A percentile compares a stretch with the other conserved stretches of the same genome.
phyloP scores from a whole-genome alignment of 2,888 invertebrate species.

The Lepidonotus clava region DNA sequence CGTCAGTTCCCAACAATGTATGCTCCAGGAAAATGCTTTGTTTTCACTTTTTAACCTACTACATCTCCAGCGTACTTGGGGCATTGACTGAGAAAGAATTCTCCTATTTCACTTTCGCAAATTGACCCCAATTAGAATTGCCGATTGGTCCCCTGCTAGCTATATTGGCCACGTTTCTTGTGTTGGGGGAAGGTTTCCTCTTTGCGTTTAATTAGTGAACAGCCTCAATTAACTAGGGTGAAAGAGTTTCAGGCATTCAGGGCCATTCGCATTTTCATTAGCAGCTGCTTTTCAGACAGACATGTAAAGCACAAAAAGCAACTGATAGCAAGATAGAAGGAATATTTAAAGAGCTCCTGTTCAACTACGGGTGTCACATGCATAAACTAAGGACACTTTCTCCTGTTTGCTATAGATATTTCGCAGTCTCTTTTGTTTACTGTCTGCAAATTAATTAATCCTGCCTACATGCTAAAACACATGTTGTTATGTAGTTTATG shows the following conservation, averaged over 20 bases:
- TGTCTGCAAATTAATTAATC: too few relatives aligned
- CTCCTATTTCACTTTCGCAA: background rate
- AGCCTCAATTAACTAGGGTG: background rate
- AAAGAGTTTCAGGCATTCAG: background rate
- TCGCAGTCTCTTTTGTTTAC: too few relatives aligned
- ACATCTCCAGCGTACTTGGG: background rate
- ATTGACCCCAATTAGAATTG: background rate
- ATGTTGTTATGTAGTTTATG: too few relatives aligned
- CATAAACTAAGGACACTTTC: too few relatives aligned
- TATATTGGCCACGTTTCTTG: background rate
- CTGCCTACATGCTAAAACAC: too few relatives aligned
- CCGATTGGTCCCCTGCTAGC: background rate
- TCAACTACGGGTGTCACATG: too few relatives aligned
- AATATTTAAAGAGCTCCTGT: background rate
- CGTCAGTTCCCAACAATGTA: too few relatives aligned
- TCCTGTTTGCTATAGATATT: too few relatives aligned
- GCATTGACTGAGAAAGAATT: background rate
- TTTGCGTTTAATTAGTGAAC: conserved; percentile 16
- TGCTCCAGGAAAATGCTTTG: background rate
- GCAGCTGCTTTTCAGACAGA: background rate
- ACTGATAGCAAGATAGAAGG: background rate
- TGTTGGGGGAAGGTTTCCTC: background rate
- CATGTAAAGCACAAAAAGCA: background rate
- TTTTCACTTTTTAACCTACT: background rate
- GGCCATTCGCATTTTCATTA: background rate